phyloP scores from a whole-genome alignment of 1,140 invertebrate species.

The Rhopalosiphum maidis region DNA sequence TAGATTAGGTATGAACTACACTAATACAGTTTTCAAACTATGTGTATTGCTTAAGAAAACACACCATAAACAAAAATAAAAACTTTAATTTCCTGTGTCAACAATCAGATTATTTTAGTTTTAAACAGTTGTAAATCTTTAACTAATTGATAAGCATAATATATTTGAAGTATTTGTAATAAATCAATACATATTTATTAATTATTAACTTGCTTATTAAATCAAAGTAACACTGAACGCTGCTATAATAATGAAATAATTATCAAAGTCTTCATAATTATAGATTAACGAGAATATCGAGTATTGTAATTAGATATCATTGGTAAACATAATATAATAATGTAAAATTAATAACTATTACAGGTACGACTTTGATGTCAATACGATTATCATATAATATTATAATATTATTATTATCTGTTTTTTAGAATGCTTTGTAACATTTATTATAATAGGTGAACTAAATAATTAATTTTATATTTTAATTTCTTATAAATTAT shows the following conservation, averaged over 20 bases:
- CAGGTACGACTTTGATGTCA: neutral
- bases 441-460: neutral
- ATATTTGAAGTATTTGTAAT: neutral
- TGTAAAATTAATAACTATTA: neutral
- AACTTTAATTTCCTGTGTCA: neutral
- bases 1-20: neutral
- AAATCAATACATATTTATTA: neutral
- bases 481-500: neutral
- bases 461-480: neutral
- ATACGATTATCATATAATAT: neutral
- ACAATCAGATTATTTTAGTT: neutral
- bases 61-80: neutral
- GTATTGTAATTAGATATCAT: neutral
- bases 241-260: neutral
- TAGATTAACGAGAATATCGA: neutral
- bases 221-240: neutral
- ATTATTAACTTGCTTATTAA: neutral
- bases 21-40: neutral
- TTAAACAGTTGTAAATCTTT: neutral
- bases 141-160: neutral
- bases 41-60: neutral
- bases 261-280: neutral
- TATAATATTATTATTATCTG: neutral
- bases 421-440: neutral
- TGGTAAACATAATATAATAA: neutral